Evolutionary conservation across 1,140 invertebrate species (phyloP), one percentile per base, ranked within the genome.

Genomic region (Euglossa dilemma): DNA sequence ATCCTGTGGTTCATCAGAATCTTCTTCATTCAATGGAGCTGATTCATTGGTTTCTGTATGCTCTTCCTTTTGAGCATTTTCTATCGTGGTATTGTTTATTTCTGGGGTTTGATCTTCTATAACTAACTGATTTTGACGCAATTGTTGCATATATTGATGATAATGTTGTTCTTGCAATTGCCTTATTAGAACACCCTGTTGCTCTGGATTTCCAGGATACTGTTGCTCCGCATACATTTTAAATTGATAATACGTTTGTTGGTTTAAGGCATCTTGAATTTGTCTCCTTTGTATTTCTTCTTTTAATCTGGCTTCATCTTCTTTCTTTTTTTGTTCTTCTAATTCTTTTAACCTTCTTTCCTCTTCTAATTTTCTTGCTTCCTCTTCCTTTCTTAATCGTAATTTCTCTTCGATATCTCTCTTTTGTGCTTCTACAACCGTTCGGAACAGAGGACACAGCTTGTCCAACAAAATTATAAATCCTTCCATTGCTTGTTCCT

Each of bases 81-180:
- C 57, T 25, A 28, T 66, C 2, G 86, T 69, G 0, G 59, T 25
- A n/a, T 69, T 84, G 23, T 71, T 80, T 25, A 88, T 83, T 25
- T 86, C 89, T n/a, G 90, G 84, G 9, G 95, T 94, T 81, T 95
- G 92, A 74, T 97, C 95, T 54, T 96, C 95, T 12, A 95, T 93
- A 0, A 95, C 91, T 36, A 97, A 89, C 91, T 98, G 95, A 79
- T 95, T 96, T 84, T 96, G 96, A 86, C 96, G 96, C 14, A 97
- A 92, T 86, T 97, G 98, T 91, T 99, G 97, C 96, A 99, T 99
- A 92, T 99, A 99, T 91, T 99, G 98, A 91, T 99, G 98, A 92
- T 99, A 99, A 94, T 99, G 99, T 90, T 99, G 98, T 88, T 99
- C 98, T 94, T 99, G 99, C 59, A 99, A 93, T 91, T 99, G 98